phyloP scores from a whole-genome alignment of 2,113 vertebrate species.

The Callaeas wilsoni region DNA sequence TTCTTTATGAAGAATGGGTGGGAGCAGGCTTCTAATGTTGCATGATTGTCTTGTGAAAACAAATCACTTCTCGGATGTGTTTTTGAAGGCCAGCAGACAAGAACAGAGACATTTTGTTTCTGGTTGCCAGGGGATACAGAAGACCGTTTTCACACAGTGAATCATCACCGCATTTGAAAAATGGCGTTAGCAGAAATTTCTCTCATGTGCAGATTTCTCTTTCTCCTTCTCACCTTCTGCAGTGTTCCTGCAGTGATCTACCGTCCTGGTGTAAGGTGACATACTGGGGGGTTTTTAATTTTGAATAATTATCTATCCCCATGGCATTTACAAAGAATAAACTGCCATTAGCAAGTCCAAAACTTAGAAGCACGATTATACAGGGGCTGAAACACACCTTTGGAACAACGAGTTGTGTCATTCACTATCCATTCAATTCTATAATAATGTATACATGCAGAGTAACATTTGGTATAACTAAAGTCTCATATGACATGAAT shows the following conservation, averaged over 20 bases:
- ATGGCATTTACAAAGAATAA: neutral
- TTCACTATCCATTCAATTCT: neutral
- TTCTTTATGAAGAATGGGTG: neutral
- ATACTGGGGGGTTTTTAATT: neutral
- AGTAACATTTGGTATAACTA: neutral
- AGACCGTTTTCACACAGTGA: slow-evolving; percentile 23
- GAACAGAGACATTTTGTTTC: slow-evolving; percentile 53
- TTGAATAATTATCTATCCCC: neutral
- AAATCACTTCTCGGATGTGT: slow-evolving; percentile 23
- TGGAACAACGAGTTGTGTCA: neutral
- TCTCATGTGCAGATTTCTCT: rapidly evolving
- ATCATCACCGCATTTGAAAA: slow-evolving; percentile 22
- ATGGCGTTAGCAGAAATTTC: neutral
- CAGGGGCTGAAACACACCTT: neutral
- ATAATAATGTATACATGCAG: neutral
- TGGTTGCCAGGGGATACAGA: slow-evolving; percentile 57
- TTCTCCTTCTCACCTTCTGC: neutral
- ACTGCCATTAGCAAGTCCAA: neutral
- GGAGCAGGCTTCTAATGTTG: neutral
- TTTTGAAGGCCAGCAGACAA: slow-evolving; percentile 48
- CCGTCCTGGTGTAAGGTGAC: neutral
- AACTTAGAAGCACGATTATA: neutral
- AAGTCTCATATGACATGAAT: neutral
- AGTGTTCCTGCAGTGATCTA: neutral
- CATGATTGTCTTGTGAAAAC: slow-evolving; percentile 15